Evolutionary conservation across 2,888 invertebrate species (phyloP).

Genomic region (Callosobruchus maculatus): DNA sequence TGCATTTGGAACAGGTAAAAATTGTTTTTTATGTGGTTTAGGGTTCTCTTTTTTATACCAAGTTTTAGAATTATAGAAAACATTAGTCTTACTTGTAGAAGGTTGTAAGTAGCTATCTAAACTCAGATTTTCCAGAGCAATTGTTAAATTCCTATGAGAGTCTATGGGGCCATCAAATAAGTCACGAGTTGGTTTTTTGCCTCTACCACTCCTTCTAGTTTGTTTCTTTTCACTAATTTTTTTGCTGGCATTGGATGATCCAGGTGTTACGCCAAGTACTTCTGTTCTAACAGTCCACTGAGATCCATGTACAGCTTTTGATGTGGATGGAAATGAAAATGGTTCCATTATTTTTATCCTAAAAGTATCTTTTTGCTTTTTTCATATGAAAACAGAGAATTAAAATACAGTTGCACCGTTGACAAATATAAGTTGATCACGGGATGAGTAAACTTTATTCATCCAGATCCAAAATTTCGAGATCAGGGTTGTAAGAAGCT

Average conservation of each 20-base stretch:
- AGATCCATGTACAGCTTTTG: neutral
- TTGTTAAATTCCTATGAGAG: neutral
- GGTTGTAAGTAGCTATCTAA: neutral
- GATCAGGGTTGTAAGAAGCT: neutral
- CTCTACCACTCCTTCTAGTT: neutral
- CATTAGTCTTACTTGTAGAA: neutral
- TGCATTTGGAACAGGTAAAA: neutral
- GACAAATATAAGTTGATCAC: neutral
- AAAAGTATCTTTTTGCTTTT: no score
- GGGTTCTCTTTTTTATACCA: neutral
- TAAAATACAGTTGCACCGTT: no score
- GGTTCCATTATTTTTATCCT: no score
- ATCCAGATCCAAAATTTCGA: neutral
- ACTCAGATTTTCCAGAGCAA: neutral
- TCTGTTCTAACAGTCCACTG: neutral
- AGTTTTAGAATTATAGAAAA: neutral
- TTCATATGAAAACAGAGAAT: no score
- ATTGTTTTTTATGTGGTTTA: neutral
- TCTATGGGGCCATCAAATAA: neutral
- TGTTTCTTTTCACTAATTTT: neutral
- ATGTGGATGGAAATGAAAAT: neutral
- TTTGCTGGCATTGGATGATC: neutral
- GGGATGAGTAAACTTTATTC: neutral
- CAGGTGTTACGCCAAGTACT: neutral
- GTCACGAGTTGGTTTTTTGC: neutral